A percentile compares a stretch with the other conserved stretches of the same genome.
These are phyloP conservation scores for Urocyon cinereoargenteus DNA, from an alignment of 2,797 vertebrate species.

Conservation along the genomic window DNA sequence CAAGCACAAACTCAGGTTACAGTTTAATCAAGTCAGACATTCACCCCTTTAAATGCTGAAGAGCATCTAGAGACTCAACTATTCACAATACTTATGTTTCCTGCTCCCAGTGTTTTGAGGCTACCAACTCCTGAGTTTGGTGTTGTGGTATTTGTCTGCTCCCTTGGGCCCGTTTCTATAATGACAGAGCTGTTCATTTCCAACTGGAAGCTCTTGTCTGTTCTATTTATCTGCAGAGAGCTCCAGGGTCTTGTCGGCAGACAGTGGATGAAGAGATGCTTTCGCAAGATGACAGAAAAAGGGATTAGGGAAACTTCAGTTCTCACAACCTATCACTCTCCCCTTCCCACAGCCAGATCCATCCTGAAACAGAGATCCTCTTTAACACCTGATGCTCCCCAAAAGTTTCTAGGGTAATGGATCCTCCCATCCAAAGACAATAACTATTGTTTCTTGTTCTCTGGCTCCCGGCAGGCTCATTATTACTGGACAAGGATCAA, in stretches of 20 bases:
- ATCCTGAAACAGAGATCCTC: neutral
- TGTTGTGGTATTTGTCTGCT: neutral
- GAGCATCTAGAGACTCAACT: neutral
- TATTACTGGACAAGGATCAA: constrained; percentile 56
- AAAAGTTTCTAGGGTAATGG: neutral
- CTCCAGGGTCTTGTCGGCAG: neutral
- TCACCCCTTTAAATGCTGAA: neutral
- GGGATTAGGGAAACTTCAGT: neutral
- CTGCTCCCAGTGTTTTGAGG: neutral
- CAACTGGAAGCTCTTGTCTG: neutral
- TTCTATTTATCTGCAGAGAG: neutral
- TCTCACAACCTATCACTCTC: neutral
- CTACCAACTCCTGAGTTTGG: neutral
- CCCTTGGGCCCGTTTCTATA: neutral
- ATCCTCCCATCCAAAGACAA: constrained; percentile 1
- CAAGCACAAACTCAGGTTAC: constrained; percentile 1
- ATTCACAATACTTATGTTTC: neutral
- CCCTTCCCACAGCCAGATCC: neutral
- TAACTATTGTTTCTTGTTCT: constrained; percentile 40
- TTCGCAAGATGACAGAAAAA: neutral
- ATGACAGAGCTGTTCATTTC: neutral
- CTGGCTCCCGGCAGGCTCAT: constrained; percentile 47
- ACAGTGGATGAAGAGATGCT: neutral
- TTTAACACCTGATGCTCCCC: neutral
- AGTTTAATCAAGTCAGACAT: neutral